Base-by-base conservation (phyloP, 2,888 invertebrate genomes). In the Drosophila robusta region DNA sequence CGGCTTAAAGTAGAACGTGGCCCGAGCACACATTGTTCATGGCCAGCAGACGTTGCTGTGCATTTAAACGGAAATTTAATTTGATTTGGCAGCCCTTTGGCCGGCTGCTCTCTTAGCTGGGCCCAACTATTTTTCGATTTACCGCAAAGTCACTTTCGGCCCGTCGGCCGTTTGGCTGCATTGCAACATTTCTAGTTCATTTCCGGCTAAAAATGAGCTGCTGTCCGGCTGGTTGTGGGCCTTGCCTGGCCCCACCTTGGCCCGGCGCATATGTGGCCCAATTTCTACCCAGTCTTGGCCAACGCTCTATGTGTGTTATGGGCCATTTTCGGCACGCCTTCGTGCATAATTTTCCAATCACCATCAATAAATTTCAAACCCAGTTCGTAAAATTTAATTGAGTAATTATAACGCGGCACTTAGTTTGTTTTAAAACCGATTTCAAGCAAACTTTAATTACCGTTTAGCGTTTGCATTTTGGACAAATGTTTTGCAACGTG, bases 191-290 rank as follows among this genome's bases (percentile, higher is more conserved):
- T 85, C 87, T 85, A 77, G 83, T 85, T 85, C 76, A 85, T 87
- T 85, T 85, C 85, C 88, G 78, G 78, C 78, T 74, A 78, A 86
- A 85, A 84, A 87, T 85, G 86, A 82, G 87, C 87, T 82, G 71
- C 75, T 68, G 83, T 61, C 72, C 67, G 75, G 50, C 57, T 9
- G 11, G 22, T 24, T 38, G 16, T 22, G 42, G 22, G 22, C 26
- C 41, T 11, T n/a, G 39, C 4, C 32, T 14, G 9, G 22, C n/a
- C 29, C 18, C 9, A 14, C 38, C 42, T 22, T 8, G n/a, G 18
- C 8, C 36, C 8, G 44, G 38, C 51, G 49, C 75, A 68, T 69
- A 69, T 81, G 64, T 75, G 72, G 58, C 57, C 45, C 22, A 46
- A 24, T 50, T 63, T 12, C 38, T 36, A 29, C 14, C 29, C 26